Conservation (phyloP, 2,888 invertebrate species). For the Drosophila merina region DNA sequence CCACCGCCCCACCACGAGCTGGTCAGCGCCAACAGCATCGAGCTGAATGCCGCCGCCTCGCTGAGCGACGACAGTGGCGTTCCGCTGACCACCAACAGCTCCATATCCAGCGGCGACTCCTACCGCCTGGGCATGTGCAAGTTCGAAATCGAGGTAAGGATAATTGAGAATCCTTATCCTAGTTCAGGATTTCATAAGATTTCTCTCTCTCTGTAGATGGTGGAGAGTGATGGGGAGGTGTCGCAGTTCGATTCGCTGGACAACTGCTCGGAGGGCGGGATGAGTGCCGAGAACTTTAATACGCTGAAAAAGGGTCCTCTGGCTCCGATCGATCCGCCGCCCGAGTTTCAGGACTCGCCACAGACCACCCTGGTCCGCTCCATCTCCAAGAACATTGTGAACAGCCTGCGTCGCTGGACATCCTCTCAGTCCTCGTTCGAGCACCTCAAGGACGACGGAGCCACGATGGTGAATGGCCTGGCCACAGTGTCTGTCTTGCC, state of each 20-base stretch:
- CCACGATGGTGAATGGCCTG: constrained; percentile 48
- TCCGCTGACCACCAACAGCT: constrained; percentile 83
- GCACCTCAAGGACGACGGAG: constrained; percentile 74
- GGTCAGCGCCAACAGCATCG: constrained; percentile 83
- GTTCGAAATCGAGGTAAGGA: constrained; percentile 82
- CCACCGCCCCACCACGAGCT: constrained; percentile 80
- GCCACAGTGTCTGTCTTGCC: constrained; percentile 15
- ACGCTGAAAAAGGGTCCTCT: constrained; percentile 92
- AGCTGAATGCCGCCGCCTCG: constrained; percentile 83
- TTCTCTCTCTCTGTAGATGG: constrained; percentile 85
- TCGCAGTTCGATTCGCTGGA: constrained; percentile 92
- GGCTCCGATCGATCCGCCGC: constrained; percentile 91
- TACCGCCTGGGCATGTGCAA: constrained; percentile 83
- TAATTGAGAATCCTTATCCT: too few relatives aligned
- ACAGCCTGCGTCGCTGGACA: constrained; percentile 80
- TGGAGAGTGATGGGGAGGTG: constrained; percentile 92
- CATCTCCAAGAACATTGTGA: constrained; percentile 79
- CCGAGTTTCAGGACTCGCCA: constrained; percentile 89
- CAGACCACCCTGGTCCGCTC: constrained; percentile 83
- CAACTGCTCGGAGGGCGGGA: constrained; percentile 89
- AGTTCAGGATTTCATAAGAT: background rate
- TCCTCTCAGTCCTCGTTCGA: constrained; percentile 83
- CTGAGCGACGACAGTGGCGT: constrained; percentile 84
- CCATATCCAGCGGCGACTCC: constrained; percentile 84
- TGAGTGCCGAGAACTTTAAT: constrained; percentile 92